phyloP scores from a whole-genome alignment of 1,140 invertebrate species.

The Hormaphis cornu region DNA sequence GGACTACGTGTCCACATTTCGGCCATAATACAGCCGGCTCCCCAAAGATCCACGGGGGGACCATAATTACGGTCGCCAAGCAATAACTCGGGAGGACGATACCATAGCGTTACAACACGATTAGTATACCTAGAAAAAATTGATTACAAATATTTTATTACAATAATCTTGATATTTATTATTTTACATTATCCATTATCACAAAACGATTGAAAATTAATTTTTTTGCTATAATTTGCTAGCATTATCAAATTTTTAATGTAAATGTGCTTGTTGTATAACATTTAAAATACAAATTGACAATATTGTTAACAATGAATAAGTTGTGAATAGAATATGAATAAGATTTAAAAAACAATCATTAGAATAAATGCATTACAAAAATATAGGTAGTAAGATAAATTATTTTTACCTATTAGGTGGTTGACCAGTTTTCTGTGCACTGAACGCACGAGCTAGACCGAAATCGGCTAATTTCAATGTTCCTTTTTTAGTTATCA shows the following conservation, averaged over 20 bases:
- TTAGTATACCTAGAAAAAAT: conserved; percentile 71
- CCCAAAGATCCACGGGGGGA: conserved; percentile 95
- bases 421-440: conserved; percentile 68
- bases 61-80: conserved; percentile 92
- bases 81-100: conserved; percentile 80
- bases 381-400: not conserved
- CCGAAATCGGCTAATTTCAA: conserved; percentile 87
- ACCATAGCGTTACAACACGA: conserved; percentile 96
- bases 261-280: no score
- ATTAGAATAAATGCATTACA: not conserved
- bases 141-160: not conserved
- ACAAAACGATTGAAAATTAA: not conserved
- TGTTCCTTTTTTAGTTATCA: conserved; percentile 92
- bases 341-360: not conserved
- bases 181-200: not conserved
- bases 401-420: conserved; percentile 53
- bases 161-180: not conserved
- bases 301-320: not conserved
- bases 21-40: conserved; percentile 97
- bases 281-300: no score
- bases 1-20: conserved; percentile 94
- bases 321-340: not conserved
- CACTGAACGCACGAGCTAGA: conserved; percentile 80
- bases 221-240: not conserved
- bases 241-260: no score